Percentiles rank a stretch among this genome's conserved stretches.
Evolutionary conservation across 2,797 vertebrate species (phyloP).

Genomic region (Falco concolor): DNA sequence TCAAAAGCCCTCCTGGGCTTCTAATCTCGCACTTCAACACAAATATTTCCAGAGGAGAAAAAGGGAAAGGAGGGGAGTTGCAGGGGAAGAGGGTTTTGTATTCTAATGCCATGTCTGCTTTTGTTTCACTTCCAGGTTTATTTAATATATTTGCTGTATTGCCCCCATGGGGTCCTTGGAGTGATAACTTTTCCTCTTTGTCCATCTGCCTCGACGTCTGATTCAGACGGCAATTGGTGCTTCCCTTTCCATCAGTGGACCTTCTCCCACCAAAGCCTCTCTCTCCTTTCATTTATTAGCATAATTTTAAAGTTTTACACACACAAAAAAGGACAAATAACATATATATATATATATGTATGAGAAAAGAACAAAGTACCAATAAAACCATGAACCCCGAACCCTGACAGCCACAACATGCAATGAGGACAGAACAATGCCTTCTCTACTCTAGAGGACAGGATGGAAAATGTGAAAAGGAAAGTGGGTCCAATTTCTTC

Average conservation of each 20-base stretch:
- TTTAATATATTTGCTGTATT: constrained; percentile 80
- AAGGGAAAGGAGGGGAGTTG: not conserved
- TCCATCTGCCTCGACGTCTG: constrained; percentile 75
- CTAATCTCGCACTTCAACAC: not conserved
- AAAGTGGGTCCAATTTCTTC: constrained; percentile 25
- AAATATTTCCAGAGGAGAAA: not conserved
- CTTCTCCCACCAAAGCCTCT: constrained; percentile 59
- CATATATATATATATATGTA: not conserved
- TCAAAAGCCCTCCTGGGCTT: not conserved
- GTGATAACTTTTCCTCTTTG: constrained; percentile 73
- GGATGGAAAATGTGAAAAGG: constrained; percentile 43
- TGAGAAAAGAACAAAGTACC: constrained; percentile 36
- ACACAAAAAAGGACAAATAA: not conserved
- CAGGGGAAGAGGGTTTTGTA: not conserved
- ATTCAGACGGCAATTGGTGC: constrained; percentile 79
- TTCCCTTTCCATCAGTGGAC: constrained; percentile 67
- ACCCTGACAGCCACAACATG: not conserved
- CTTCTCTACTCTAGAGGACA: constrained; percentile 7
- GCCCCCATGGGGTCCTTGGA: constrained; percentile 82
- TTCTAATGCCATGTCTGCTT: not conserved
- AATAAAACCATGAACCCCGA: not conserved
- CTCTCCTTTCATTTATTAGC: constrained; percentile 52
- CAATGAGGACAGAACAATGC: not conserved
- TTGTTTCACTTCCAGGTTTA: constrained; percentile 74
- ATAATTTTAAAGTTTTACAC: constrained; percentile 44